A percentile compares a stretch with the other conserved stretches of the same genome.
Evolutionary conservation across 2,113 vertebrate species (phyloP).

Genomic region (Felis catus): F.catus_Fca126_mat1.0 CM031412.1:95599501-95600000

Average conservation of each 20-base stretch:
- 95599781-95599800: neutral
- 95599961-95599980: slow-evolving; percentile 61
- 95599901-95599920: slow-evolving; percentile 40
- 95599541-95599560: neutral
- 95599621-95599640: neutral
- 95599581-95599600: neutral
- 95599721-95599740: slow-evolving; percentile 43
- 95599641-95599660: neutral
- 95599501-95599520: neutral
- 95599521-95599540: neutral
- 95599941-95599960: slow-evolving; percentile 30
- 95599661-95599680: slow-evolving; percentile 7
- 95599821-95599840: neutral
- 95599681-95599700: neutral
- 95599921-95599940: slow-evolving; percentile 37
- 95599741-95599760: neutral
- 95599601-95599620: neutral
- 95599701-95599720: slow-evolving; percentile 1
- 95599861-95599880: slow-evolving; percentile 45
- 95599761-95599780: neutral
- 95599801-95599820: neutral
- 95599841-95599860: slow-evolving; percentile 36
- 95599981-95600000: slow-evolving; percentile 48
- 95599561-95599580: neutral
- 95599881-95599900: slow-evolving; percentile 26